Conservation (phyloP, 2,888 invertebrate species). For the Leucozona laternaria region DNA sequence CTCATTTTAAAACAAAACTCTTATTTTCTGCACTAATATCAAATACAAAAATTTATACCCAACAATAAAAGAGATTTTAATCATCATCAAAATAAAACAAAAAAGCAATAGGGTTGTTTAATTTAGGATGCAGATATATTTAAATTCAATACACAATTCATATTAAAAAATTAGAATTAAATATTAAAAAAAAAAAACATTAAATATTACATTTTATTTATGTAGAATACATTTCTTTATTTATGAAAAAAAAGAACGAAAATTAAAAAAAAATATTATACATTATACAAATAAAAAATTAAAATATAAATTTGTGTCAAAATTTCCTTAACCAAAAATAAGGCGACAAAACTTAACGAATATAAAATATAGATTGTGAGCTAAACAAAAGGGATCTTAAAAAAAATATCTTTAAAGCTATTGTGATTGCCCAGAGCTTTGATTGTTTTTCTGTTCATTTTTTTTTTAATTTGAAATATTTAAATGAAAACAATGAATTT, state of each 20-base stretch:
- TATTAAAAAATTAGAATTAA: neutral
- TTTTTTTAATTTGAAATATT: conserved; percentile 24
- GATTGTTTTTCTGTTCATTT: neutral
- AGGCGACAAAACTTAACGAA: conserved; percentile 27
- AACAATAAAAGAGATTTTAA: conserved; percentile 7
- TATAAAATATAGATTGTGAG: conserved; percentile 8
- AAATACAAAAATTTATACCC: neutral
- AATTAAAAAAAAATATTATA: neutral
- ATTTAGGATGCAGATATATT: conserved; percentile 44
- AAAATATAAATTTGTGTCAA: conserved; percentile 42
- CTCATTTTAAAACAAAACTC: neutral
- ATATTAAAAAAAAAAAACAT: neutral
- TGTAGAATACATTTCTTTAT: conserved; percentile 45
- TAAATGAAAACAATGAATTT: conserved; percentile 7
- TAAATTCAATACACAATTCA: conserved; percentile 8
- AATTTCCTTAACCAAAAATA: conserved; percentile 10
- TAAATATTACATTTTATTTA: conserved; percentile 20
- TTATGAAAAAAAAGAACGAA: conserved; percentile 26
- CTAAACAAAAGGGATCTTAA: conserved; percentile 13
- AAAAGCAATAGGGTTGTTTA: conserved; percentile 62
- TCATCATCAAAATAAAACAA: conserved; percentile 4
- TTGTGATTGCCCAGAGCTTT: conserved; percentile 58
- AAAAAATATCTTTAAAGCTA: conserved; percentile 37
- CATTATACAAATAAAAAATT: neutral
- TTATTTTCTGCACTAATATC: neutral